Conservation (phyloP, 2,888 invertebrate genomes). For the Drosophila seclusa region DNA sequence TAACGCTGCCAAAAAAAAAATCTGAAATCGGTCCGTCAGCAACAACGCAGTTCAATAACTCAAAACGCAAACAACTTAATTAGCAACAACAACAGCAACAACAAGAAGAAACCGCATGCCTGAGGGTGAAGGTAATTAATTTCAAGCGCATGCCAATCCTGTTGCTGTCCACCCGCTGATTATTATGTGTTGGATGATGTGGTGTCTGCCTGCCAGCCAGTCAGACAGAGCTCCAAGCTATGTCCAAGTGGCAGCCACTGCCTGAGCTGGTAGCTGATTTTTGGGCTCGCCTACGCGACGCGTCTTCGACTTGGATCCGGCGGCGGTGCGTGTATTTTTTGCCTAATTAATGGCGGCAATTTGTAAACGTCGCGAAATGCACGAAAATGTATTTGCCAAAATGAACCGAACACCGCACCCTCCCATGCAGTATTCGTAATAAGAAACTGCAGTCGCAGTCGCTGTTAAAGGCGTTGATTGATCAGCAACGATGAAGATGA, state of each 20-base stretch:
- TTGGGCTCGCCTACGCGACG: conserved; percentile 69
- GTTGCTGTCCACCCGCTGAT: conserved; percentile 80
- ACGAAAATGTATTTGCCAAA: conserved; percentile 79
- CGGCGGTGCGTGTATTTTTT: conserved; percentile 72
- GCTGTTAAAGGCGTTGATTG: conserved; percentile 81
- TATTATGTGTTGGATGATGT: conserved; percentile 73
- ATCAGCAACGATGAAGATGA: conserved; percentile 62
- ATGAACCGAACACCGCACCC: conserved; percentile 32
- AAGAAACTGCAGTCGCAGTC: conserved; percentile 63
- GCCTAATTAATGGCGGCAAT: conserved; percentile 83
- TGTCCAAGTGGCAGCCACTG: conserved; percentile 15
- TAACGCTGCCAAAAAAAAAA: conserved; percentile 42
- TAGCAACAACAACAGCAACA: conserved; percentile 55
- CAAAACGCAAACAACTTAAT: conserved; percentile 78
- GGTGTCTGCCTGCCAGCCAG: conserved; percentile 31
- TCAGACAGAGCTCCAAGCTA: conserved; percentile 9
- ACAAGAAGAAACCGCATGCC: conserved; percentile 22
- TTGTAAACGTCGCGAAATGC: conserved; percentile 82
- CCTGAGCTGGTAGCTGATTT: conserved; percentile 66
- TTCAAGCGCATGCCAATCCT: conserved; percentile 79
- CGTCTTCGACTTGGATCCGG: conserved; percentile 18
- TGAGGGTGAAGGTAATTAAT: conserved; percentile 69
- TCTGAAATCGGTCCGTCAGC: conserved; percentile 27
- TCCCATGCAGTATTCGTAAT: conserved; percentile 55
- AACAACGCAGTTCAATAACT: conserved; percentile 71